phyloP scores from a whole-genome alignment of 1,140 invertebrate species.

The Acromyrmex charruanus region DNA sequence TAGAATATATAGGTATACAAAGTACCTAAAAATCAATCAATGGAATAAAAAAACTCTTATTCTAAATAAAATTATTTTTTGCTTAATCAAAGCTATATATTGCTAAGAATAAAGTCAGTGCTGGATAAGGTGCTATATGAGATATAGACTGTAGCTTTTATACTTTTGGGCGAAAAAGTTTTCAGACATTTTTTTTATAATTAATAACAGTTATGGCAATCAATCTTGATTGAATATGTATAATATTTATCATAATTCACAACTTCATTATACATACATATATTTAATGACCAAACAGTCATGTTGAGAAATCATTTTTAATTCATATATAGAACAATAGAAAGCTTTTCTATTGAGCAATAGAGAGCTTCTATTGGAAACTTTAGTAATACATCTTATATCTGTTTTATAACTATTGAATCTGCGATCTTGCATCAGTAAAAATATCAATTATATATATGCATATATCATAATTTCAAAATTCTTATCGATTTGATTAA shows the following conservation, averaged over 20 bases:
- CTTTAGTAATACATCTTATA: conserved; percentile 49
- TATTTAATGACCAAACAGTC: conserved; percentile 52
- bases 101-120: conserved; percentile 72
- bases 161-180: conserved; percentile 15
- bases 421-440: conserved; percentile 58
- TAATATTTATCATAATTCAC: conserved; percentile 72
- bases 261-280: conserved; percentile 56
- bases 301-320: conserved; percentile 42
- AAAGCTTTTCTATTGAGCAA: conserved; percentile 9
- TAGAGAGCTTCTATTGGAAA: conserved; percentile 40
- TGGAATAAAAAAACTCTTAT: conserved; percentile 38
- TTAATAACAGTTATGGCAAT: conserved; percentile 71
- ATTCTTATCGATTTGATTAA: conserved; percentile 69
- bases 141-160: conserved; percentile 27
- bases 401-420: conserved; percentile 64
- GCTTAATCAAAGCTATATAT: conserved; percentile 67
- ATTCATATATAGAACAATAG: conserved; percentile 33
- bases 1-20: conserved; percentile 3
- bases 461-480: conserved; percentile 53
- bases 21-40: conserved; percentile 29
- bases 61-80: conserved; percentile 44
- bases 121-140: conserved; percentile 59
- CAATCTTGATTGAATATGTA: conserved; percentile 70
- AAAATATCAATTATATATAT: conserved; percentile 72
- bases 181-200: conserved; percentile 50